Base-by-base conservation (phyloP, 1,140 invertebrate species). In the Hyphantria cunea region DNA sequence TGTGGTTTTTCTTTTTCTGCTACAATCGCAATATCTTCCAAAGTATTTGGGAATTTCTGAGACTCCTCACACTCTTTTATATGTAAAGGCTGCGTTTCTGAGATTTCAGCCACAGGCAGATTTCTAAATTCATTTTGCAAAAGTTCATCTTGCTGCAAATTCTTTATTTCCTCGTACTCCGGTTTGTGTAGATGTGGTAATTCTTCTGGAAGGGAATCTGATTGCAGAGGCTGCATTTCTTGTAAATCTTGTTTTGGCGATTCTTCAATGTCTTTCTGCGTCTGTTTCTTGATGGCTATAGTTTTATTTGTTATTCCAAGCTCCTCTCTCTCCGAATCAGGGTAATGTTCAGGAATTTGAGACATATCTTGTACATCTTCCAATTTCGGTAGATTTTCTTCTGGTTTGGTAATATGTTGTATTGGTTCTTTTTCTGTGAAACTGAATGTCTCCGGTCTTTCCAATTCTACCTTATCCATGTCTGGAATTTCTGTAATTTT, bases 401-500 rank as follows among this genome's bases (percentile, higher is more conserved):
- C 17, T 25, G 17, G 17, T 25, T 25, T 25, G 17, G 1, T 25
- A 25, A 25, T 25, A 25, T 25, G 1, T 25, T 3, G 2, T 25
- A 25, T 5, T 25, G 17, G 17, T 25, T 25, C 17, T 25, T 25
- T 25, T 25, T 25, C 17, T 25, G 17, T 25, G 17, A 25, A 25
- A 25, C 17, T 25, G 17, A 3, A 25, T 25, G 17, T 25, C 17
- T 25, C 17, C 17, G 17, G 5, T 25, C 94, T 92, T 78, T 94
- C 93, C 70, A 90, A 80, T 62, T 92, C 90, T n/a, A 92, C 68
- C 81, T 91, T 91, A 61, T 93, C 92, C 44, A 91, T 70, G 55
- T 93, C 90, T 9, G 80, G 83, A 41, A 90, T 53, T 55, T 91
- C 75, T 67, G 82, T 82, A 39, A 92, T 79, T 49, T 92, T 84